These are phyloP conservation scores for Criorhina ranunculi DNA, from an alignment of 2,888 invertebrate genomes.

Conservation along the genomic window DNA sequence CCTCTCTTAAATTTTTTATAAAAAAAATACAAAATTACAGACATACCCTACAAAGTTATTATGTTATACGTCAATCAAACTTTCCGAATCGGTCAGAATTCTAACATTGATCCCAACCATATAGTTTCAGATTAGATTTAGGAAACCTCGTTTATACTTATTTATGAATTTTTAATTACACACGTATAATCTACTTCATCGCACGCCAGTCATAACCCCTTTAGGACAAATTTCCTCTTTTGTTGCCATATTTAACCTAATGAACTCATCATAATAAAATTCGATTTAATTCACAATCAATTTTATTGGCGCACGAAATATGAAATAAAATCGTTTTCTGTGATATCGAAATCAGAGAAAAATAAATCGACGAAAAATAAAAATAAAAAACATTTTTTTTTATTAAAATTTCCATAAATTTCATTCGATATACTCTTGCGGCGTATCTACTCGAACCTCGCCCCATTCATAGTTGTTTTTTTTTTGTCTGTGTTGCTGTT, in stretches of 20 bases:
- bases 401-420: conserved; percentile 46
- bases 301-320: conserved; percentile 57
- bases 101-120: too few species aligned
- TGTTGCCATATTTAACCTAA: conserved; percentile 55
- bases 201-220: conserved; percentile 1
- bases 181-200: too few species aligned
- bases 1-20: too few species aligned
- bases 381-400: background rate
- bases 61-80: too few species aligned
- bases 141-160: too few species aligned
- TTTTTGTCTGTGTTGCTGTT: conserved; percentile 19
- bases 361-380: conserved; percentile 23
- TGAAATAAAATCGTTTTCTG: conserved; percentile 50
- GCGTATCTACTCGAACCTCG: conserved; percentile 27
- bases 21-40: too few species aligned
- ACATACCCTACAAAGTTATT: too few species aligned
- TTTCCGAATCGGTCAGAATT: too few species aligned
- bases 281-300: conserved; percentile 46
- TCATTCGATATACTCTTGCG: conserved; percentile 25
- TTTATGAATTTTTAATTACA: background rate
- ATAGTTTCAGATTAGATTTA: too few species aligned
- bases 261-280: conserved; percentile 57
- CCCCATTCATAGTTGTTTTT: conserved; percentile 36
- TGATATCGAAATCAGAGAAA: conserved; percentile 30
- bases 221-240: conserved; percentile 4